phyloP scores from a whole-genome alignment of 2,797 vertebrate species.

The Cercopithecus hamlyni region DNA sequence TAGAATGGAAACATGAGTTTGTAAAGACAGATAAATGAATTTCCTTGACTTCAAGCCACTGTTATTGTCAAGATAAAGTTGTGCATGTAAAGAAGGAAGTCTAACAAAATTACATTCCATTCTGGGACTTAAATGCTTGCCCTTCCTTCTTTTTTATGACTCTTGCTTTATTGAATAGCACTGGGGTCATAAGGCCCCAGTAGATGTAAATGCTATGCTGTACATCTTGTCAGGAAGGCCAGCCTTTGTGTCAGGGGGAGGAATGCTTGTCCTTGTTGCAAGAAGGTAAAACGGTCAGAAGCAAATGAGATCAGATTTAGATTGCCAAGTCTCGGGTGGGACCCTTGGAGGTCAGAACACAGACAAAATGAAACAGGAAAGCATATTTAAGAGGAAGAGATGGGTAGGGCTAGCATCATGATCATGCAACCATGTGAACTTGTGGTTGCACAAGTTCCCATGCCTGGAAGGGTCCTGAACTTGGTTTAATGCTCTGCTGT shows the following conservation, averaged over 20 bases:
- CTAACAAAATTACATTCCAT: neutral
- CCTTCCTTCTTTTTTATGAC: neutral
- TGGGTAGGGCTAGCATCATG: neutral
- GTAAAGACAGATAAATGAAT: conserved; percentile 28
- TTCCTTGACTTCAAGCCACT: neutral
- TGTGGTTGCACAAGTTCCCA: neutral
- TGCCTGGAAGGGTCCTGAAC: neutral
- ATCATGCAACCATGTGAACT: neutral
- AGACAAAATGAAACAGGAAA: neutral
- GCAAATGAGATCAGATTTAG: neutral
- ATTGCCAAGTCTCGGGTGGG: neutral
- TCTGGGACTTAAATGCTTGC: neutral
- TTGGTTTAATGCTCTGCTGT: neutral
- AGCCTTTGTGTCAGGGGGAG: neutral
- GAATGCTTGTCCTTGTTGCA: neutral
- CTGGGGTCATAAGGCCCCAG: neutral
- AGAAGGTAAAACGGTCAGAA: neutral
- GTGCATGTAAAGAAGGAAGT: neutral
- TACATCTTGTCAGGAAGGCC: neutral
- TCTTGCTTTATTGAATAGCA: neutral
- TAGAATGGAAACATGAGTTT: conserved; percentile 9
- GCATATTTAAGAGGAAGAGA: neutral
- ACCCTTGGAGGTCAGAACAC: neutral
- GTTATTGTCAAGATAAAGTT: neutral
- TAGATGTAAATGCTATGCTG: neutral